phyloP scores from a whole-genome alignment of 2,797 vertebrate genomes.

The Decapterus maruadsi region DNA sequence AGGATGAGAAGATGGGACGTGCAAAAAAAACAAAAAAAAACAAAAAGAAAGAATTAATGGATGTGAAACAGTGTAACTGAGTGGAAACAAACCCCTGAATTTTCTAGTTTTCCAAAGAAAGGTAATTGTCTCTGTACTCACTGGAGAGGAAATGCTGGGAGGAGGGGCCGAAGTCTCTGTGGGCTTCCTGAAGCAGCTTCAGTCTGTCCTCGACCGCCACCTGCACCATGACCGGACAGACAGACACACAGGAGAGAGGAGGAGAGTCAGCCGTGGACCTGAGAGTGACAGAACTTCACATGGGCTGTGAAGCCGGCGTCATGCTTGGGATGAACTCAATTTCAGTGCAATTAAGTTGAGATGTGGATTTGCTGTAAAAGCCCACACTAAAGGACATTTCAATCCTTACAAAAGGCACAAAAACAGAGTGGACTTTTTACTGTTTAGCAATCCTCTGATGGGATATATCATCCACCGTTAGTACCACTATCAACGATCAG shows the following conservation, averaged over 20 bases:
- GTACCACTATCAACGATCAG: no score
- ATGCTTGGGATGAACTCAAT: conserved; percentile 51
- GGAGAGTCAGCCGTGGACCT: conserved; percentile 22
- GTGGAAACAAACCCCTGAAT: conserved; percentile 28
- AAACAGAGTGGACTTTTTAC: background rate
- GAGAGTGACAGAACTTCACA: conserved; percentile 41
- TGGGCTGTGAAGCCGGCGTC: conserved; percentile 26
- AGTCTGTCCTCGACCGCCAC: conserved; percentile 94
- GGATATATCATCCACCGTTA: background rate
- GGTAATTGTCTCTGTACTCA: conserved; percentile 82
- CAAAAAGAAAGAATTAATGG: background rate
- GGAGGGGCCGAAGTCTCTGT: conserved; percentile 94
- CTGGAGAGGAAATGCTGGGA: conserved; percentile 98
- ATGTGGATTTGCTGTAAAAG: conserved; percentile 34
- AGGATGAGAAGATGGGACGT: conserved; percentile 26
- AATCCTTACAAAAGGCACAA: background rate
- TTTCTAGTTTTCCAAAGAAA: conserved; percentile 15
- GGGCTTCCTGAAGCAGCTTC: conserved; percentile 94
- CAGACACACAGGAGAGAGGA: conserved; percentile 16
- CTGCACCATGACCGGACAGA: conserved; percentile 75
- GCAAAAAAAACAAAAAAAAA: conserved; percentile 2
- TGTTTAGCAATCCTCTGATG: background rate
- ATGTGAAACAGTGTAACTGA: conserved; percentile 27
- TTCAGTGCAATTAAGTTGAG: conserved; percentile 37
- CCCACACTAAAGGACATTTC: conserved; percentile 3